Evolutionary conservation across 2,113 vertebrate species (phyloP).

Genomic region (Catagonus wagneri): DNA sequence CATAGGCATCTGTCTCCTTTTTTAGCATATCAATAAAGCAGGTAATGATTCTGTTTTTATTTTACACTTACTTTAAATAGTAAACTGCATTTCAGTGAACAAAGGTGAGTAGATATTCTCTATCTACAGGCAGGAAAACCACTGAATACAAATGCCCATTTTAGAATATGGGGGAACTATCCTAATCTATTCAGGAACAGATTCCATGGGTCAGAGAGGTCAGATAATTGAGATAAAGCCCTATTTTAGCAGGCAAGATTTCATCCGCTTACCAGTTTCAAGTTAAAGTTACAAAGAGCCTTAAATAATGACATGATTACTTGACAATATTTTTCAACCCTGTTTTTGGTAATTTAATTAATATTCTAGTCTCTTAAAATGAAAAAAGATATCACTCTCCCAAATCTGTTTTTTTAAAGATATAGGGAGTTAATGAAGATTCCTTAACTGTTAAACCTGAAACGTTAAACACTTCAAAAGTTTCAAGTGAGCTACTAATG

Average conservation of each 20-base stretch:
- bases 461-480: background rate
- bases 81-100: background rate
- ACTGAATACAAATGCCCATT: background rate
- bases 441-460: background rate
- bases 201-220: background rate
- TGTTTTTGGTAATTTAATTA: constrained; percentile 13
- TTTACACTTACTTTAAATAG: constrained; percentile 22
- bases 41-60: background rate
- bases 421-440: background rate
- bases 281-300: constrained; percentile 6
- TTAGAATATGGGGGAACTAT: background rate
- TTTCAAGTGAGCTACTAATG: background rate
- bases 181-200: background rate
- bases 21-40: constrained; percentile 5
- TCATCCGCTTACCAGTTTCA: background rate
- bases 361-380: background rate
- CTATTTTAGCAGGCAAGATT: background rate
- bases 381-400: background rate
- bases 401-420: constrained; percentile 17
- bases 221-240: background rate
- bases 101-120: background rate
- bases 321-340: constrained; percentile 12
- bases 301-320: background rate
- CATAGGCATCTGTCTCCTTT: background rate
- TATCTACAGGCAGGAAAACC: background rate